Conservation (phyloP, 1,140 invertebrate species). For the Popillia japonica region DNA sequence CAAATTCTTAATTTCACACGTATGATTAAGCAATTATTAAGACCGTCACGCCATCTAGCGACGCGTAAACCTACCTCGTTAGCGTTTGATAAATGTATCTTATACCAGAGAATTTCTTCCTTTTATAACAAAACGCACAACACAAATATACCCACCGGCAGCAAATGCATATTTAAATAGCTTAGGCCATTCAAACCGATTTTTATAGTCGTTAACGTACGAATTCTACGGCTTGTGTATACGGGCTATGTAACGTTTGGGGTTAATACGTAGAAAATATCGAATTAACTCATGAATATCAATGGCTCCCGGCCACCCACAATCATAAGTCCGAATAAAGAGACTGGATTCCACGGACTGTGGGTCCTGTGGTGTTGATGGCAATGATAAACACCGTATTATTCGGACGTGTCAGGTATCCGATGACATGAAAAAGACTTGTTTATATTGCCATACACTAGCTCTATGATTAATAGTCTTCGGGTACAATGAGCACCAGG, state of each 20-base stretch:
- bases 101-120: neutral
- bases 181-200: neutral
- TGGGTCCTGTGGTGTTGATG: slow-evolving; percentile 59
- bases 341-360: slow-evolving; percentile 49
- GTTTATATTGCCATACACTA: slow-evolving; percentile 59
- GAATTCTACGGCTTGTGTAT: neutral
- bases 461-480: slow-evolving; percentile 58
- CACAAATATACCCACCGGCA: neutral
- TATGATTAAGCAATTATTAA: neutral
- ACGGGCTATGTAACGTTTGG: neutral
- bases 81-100: slow-evolving; percentile 8
- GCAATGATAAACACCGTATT: slow-evolving; percentile 61
- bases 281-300: slow-evolving; percentile 36
- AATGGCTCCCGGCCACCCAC: slow-evolving; percentile 38
- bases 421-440: slow-evolving; percentile 62
- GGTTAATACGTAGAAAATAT: slow-evolving; percentile 24
- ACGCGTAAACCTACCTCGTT: neutral
- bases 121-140: neutral
- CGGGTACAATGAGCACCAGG: slow-evolving; percentile 46
- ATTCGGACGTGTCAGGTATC: slow-evolving; percentile 60
- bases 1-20: no score
- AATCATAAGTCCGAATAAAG: slow-evolving; percentile 45
- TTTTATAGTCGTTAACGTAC: neutral
- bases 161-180: slow-evolving; percentile 4
- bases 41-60: neutral